These are phyloP conservation scores for Procambarus virginalis DNA, from an alignment of 1,140 invertebrate genomes.

Conservation along the genomic window DNA sequence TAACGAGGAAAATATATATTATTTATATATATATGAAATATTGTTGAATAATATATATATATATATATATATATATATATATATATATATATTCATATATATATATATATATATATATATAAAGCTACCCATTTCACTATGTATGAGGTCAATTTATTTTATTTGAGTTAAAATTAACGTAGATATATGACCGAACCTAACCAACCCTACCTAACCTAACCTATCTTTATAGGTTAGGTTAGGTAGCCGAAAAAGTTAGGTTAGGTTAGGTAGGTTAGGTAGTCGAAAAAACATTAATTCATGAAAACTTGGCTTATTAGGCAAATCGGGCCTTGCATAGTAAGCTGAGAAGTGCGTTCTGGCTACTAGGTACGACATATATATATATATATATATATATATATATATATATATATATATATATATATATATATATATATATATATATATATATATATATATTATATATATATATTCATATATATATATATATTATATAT, in stretches of 20 bases:
- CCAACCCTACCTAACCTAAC: too few relatives aligned
- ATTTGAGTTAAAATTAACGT: too few relatives aligned
- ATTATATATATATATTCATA: conserved; percentile 9
- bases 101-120: conserved; percentile 2
- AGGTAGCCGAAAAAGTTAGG: too few relatives aligned
- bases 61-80: background rate
- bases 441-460: conserved; percentile 18
- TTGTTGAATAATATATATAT: background rate
- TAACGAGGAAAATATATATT: background rate
- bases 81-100: background rate
- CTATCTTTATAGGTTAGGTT: too few relatives aligned
- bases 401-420: conserved; percentile 40
- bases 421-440: conserved; percentile 29
- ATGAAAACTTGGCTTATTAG: too few relatives aligned
- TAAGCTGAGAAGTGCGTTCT: too few relatives aligned
- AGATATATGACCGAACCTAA: too few relatives aligned
- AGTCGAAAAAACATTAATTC: too few relatives aligned
- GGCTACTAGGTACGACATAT: background rate
- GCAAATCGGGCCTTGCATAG: too few relatives aligned
- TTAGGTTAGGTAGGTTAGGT: too few relatives aligned
- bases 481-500: background rate
- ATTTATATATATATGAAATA: background rate
- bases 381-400: conserved; percentile 29
- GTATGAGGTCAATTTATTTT: too few relatives aligned
- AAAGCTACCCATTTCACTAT: background rate